These are phyloP conservation scores for Branchinecta lynchi DNA, from an alignment of 1,140 invertebrate genomes.

Conservation along the genomic window DNA sequence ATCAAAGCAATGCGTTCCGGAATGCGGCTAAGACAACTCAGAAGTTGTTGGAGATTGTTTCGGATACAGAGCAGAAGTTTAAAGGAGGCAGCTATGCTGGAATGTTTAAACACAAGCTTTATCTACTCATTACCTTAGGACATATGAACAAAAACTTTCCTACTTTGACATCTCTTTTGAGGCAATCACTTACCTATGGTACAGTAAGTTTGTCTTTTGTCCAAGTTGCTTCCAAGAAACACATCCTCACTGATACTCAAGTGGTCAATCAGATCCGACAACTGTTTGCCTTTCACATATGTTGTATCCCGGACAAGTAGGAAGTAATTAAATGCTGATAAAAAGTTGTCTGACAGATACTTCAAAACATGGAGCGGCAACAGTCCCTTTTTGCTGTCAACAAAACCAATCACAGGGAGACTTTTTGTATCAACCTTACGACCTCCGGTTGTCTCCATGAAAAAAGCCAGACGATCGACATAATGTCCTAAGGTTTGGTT, in stretches of 20 bases:
- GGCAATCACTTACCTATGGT: constrained; percentile 39
- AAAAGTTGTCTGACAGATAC: constrained; percentile 72
- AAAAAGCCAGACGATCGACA: constrained; percentile 57
- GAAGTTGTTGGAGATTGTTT: too few species aligned
- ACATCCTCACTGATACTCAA: constrained; percentile 67
- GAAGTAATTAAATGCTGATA: constrained; percentile 78
- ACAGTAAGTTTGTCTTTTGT: constrained; percentile 39
- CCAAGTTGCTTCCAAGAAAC: constrained; percentile 45
- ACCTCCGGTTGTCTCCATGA: constrained; percentile 50
- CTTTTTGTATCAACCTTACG: constrained; percentile 46
- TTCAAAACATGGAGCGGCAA: constrained; percentile 69
- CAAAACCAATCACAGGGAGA: constrained; percentile 61
- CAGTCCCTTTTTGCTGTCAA: constrained; percentile 51
- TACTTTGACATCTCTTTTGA: too few species aligned
- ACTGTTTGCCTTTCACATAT: constrained; percentile 54
- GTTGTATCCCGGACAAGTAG: constrained; percentile 64
- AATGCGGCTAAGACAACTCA: too few species aligned
- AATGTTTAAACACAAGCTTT: too few species aligned
- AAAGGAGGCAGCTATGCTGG: too few species aligned
- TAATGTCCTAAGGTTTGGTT: constrained; percentile 63
- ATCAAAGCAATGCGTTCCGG: too few species aligned
- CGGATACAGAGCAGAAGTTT: too few species aligned
- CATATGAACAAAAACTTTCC: too few species aligned
- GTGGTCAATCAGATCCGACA: constrained; percentile 49
- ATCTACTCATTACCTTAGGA: too few species aligned